These are phyloP conservation scores for Andrena marginata DNA, from an alignment of 2,888 invertebrate genomes.

Conservation along the genomic window DNA sequence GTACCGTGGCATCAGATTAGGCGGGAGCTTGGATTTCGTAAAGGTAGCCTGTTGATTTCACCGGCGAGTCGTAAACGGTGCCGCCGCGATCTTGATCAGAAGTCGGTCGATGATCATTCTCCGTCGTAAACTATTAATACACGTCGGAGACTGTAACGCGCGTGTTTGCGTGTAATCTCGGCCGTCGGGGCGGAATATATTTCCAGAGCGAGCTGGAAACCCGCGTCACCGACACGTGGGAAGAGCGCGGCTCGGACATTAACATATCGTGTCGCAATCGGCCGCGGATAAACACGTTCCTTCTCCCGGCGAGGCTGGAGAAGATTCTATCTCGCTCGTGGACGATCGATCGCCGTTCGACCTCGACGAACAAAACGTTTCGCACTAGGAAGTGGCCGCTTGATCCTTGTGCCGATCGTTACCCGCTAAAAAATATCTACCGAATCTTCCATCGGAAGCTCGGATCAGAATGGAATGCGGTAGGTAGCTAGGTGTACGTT, in stretches of 20 bases:
- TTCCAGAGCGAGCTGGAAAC: constrained; percentile 64
- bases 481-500: too few species aligned
- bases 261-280: constrained; percentile 75
- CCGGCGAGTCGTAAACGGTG: constrained; percentile 4
- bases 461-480: not conserved
- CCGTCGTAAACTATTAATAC: constrained; percentile 25
- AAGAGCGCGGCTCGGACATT: constrained; percentile 65
- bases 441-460: not conserved
- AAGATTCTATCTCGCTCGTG: constrained; percentile 67
- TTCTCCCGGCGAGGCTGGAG: constrained; percentile 60
- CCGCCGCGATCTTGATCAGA: constrained; percentile 6
- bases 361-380: constrained; percentile 61
- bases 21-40: not conserved
- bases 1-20: not conserved
- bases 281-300: constrained; percentile 73
- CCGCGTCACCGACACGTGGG: constrained; percentile 67
- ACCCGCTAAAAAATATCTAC: not conserved
- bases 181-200: constrained; percentile 56
- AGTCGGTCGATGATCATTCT: constrained; percentile 23
- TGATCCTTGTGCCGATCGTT: constrained; percentile 14
- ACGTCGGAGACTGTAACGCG: constrained; percentile 7
- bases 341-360: constrained; percentile 63
- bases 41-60: not conserved
- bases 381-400: constrained; percentile 27
- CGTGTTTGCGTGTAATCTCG: constrained; percentile 31